phyloP scores from a whole-genome alignment of 2,113 vertebrate species.

The Callipepla squamata region DNA sequence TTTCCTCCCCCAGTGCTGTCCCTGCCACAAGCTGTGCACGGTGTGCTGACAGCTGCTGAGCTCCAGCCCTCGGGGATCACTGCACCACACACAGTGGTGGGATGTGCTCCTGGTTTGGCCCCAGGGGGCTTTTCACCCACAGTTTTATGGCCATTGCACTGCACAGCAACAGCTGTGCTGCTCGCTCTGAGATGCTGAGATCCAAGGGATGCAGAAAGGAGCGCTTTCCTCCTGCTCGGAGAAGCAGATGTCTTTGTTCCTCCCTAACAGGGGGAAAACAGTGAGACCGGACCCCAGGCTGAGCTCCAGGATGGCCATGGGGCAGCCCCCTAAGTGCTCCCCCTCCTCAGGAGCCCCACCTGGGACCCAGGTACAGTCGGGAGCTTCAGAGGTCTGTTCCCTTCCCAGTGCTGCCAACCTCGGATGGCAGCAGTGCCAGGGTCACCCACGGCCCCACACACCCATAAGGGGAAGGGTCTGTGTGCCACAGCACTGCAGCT shows the following conservation, averaged over 20 bases:
- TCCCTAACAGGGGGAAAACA: neutral
- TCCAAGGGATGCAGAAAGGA: neutral
- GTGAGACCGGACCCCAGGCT: neutral
- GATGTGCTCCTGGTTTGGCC: neutral
- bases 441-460: rapidly evolving
- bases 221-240: neutral
- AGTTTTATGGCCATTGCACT: neutral
- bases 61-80: neutral
- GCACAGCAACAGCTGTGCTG: neutral
- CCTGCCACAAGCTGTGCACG: neutral
- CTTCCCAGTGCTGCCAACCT: rapidly evolving
- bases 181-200: neutral
- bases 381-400: neutral
- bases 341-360: neutral
- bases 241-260: neutral
- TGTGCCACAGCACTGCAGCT: too few relatives aligned
- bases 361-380: neutral
- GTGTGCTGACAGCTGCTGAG: neutral
- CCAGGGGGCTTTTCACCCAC: neutral
- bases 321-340: neutral
- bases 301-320: too few relatives aligned
- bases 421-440: rapidly evolving
- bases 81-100: neutral
- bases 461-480: neutral
- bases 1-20: neutral